phyloP scores from a whole-genome alignment of 2,797 vertebrate genomes.

The Chelmon rostratus region DNA sequence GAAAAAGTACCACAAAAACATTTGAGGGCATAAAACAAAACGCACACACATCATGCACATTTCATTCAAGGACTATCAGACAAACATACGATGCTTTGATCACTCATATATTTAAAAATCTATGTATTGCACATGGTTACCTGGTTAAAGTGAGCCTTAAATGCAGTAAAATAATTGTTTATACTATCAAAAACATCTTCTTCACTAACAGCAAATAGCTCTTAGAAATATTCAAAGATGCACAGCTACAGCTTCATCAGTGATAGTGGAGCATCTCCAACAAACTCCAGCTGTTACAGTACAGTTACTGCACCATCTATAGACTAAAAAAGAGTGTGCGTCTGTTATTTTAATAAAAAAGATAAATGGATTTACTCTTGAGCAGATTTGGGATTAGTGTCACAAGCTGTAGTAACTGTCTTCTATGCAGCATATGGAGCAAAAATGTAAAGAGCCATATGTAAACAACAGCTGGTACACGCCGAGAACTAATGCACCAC shows the following conservation, averaged over 20 bases:
- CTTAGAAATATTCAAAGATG: conserved; percentile 6
- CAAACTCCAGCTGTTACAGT: conserved; percentile 20
- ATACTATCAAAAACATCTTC: neutral
- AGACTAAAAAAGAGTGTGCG: conserved; percentile 8
- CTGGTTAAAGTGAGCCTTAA: conserved; percentile 30
- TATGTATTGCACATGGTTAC: conserved; percentile 65
- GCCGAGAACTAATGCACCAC: conserved; percentile 16
- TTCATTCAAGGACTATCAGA: conserved; percentile 45
- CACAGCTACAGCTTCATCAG: neutral
- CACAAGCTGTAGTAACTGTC: conserved; percentile 32
- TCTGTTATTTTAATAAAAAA: conserved; percentile 28
- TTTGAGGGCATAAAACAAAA: conserved; percentile 34
- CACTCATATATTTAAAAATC: conserved; percentile 32
- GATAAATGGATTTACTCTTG: conserved; percentile 31
- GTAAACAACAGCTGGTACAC: conserved; percentile 52
- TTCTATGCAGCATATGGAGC: conserved; percentile 47
- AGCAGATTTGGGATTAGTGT: conserved; percentile 35
- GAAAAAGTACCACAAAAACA: conserved; percentile 39
- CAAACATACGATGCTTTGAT: conserved; percentile 42
- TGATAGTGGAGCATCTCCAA: neutral
- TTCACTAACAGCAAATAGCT: conserved; percentile 6
- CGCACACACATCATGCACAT: conserved; percentile 70
- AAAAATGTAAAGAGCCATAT: conserved; percentile 37
- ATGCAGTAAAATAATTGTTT: neutral
- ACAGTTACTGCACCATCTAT: conserved; percentile 3